Percentiles rank a stretch among this genome's conserved stretches.
Conservation (phyloP, 2,113 vertebrate species). For the Aythya baeri region DNA sequence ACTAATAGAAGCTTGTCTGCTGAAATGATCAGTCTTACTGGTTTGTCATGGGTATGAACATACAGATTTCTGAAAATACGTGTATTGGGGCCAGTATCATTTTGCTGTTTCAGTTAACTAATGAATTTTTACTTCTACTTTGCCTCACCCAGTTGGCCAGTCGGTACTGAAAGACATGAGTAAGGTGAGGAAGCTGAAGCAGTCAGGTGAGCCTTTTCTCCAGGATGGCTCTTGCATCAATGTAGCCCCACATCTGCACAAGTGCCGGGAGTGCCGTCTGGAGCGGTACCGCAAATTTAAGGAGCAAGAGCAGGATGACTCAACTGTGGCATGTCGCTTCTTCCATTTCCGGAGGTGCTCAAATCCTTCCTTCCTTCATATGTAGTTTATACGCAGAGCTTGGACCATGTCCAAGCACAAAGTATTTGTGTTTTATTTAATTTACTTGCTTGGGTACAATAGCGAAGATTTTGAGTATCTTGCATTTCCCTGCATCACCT, state of each 20-base stretch:
- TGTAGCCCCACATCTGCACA: conserved; percentile 97
- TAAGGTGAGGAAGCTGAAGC: conserved; percentile 96
- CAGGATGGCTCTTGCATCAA: conserved; percentile 99
- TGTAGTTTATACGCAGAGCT: neutral
- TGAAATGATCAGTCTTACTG: neutral
- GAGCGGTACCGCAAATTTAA: conserved; percentile 96
- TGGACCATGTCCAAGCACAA: neutral
- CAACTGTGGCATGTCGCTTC: conserved; percentile 96
- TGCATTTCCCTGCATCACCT: neutral
- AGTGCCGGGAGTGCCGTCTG: conserved; percentile 96
- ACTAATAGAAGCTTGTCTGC: neutral
- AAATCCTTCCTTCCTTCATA: conserved; percentile 8
- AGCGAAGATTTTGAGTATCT: neutral
- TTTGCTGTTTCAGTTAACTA: conserved; percentile 12
- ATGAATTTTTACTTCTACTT: conserved; percentile 24
- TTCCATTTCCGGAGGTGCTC: conserved; percentile 96
- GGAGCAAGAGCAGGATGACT: conserved; percentile 93
- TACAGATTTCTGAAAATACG: neutral
- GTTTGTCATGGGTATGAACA: neutral
- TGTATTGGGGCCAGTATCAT: neutral
- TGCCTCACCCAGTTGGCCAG: conserved; percentile 85
- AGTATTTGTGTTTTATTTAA: neutral
- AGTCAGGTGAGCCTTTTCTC: conserved; percentile 96
- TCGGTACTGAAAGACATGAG: conserved; percentile 95
- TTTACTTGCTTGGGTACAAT: neutral